phyloP scores from a whole-genome alignment of 2,113 vertebrate genomes.

The Syrrhaptes paradoxus region DNA sequence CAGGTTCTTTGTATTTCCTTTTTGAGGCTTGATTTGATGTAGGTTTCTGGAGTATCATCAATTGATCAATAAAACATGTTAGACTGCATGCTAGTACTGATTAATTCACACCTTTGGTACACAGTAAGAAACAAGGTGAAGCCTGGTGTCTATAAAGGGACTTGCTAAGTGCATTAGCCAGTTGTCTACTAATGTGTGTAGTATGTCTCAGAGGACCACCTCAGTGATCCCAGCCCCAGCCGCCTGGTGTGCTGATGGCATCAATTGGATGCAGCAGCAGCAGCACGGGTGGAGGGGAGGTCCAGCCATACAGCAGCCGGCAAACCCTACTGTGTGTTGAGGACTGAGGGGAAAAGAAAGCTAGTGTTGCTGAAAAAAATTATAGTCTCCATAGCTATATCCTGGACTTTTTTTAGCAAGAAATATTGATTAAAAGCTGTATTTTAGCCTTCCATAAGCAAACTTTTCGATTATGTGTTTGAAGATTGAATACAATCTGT shows the following conservation, averaged over 20 bases:
- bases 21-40: slow-evolving; percentile 44
- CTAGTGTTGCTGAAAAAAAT: neutral
- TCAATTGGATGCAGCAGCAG: neutral
- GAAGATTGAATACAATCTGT: neutral
- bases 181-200: slow-evolving; percentile 10
- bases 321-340: neutral
- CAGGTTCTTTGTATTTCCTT: slow-evolving; percentile 45
- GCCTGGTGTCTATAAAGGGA: slow-evolving; percentile 59
- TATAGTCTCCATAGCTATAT: neutral
- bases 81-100: slow-evolving; percentile 52
- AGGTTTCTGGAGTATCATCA: slow-evolving; percentile 54
- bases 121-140: slow-evolving; percentile 38
- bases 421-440: neutral
- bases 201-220: neutral
- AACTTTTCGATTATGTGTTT: neutral
- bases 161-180: slow-evolving; percentile 48
- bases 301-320: neutral
- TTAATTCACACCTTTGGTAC: slow-evolving; percentile 67
- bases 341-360: neutral
- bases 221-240: neutral
- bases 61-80: slow-evolving; percentile 69
- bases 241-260: neutral
- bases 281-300: fast-evolving
- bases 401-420: neutral
- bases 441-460: neutral